Conservation (phyloP, 2,797 vertebrate genomes). For the Enteromius radiatus region DNA sequence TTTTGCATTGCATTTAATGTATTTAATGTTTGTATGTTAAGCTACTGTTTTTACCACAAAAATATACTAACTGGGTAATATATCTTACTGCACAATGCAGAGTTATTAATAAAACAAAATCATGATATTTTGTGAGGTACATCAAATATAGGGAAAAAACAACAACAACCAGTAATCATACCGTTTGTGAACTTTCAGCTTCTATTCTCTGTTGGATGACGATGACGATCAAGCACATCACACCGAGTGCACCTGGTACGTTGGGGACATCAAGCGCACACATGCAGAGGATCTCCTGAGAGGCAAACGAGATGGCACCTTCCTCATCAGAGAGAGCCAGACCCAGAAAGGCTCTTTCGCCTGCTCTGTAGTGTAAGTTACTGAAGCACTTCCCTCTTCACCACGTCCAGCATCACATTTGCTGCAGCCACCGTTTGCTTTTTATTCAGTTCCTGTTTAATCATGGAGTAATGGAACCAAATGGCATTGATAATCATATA, state of each 20-base stretch:
- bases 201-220: conserved; percentile 94
- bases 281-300: conserved; percentile 92
- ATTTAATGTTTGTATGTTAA: not conserved
- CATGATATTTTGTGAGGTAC: not conserved
- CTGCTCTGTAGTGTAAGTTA: conserved; percentile 93
- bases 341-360: conserved; percentile 97
- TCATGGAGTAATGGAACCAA: not conserved
- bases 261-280: conserved; percentile 92
- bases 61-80: not conserved
- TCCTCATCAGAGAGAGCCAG: conserved; percentile 94
- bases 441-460: conserved; percentile 70
- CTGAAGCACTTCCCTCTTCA: conserved; percentile 64
- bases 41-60: not conserved
- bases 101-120: not conserved
- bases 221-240: conserved; percentile 97
- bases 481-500: not conserved
- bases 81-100: not conserved
- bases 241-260: conserved; percentile 93
- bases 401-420: not conserved
- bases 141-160: not conserved
- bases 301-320: conserved; percentile 94
- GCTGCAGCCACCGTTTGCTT: not conserved
- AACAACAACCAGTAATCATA: not conserved
- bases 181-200: not conserved
- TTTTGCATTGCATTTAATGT: not conserved